Conservation (phyloP, 2,113 vertebrate genomes). For the Chaetodon auriga region DNA sequence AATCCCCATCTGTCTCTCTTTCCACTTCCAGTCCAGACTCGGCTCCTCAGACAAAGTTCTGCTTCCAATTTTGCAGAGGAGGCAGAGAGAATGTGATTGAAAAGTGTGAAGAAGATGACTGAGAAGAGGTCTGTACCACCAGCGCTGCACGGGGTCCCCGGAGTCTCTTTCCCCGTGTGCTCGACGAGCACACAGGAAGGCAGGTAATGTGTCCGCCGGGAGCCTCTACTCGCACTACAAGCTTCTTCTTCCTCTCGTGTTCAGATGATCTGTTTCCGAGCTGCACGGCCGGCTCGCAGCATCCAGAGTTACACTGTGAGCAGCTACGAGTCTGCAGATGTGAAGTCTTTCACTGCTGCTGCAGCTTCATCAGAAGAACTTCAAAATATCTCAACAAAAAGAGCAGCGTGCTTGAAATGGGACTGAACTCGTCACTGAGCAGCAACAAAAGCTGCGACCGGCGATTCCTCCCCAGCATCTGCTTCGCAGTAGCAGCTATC, state of each 20-base stretch:
- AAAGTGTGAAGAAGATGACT: conserved; percentile 37
- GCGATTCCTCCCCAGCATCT: conserved; percentile 28
- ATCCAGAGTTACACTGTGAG: neutral
- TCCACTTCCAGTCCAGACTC: conserved; percentile 7
- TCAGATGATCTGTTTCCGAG: conserved; percentile 9
- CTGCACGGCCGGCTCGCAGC: neutral
- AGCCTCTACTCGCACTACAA: neutral
- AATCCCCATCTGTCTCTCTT: conserved; percentile 37
- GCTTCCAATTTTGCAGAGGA: conserved; percentile 75
- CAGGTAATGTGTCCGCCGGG: conserved; percentile 51
- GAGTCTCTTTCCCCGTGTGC: conserved; percentile 30
- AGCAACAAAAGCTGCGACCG: conserved; percentile 27
- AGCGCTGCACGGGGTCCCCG: conserved; percentile 23
- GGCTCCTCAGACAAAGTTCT: conserved; percentile 57
- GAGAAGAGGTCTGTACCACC: conserved; percentile 44
- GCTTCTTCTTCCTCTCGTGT: neutral
- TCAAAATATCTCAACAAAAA: neutral
- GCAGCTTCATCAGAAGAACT: neutral
- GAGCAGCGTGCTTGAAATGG: neutral
- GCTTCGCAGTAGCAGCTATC: conserved; percentile 36
- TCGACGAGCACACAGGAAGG: conserved; percentile 54
- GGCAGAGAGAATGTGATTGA: conserved; percentile 77
- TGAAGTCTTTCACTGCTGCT: neutral
- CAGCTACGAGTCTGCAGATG: neutral
- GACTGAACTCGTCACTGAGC: neutral